These are phyloP conservation scores for Fragum whitleyi DNA, from an alignment of 2,888 invertebrate genomes.

Conservation along the genomic window DNA sequence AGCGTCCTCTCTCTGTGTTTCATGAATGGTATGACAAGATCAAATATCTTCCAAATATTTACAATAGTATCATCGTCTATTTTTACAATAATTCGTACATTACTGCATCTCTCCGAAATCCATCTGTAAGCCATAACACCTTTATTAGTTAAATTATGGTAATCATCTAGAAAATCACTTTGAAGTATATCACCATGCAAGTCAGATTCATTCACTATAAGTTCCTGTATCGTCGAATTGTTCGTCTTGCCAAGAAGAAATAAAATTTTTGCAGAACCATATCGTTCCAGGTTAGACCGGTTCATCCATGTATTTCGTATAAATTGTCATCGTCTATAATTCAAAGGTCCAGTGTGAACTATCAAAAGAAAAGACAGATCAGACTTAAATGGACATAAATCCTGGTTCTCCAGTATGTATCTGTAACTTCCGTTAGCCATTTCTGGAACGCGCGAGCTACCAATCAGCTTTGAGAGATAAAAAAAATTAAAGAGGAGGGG, in stretches of 20 bases:
- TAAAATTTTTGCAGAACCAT: background rate
- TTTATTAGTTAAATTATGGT: slow-evolving; percentile 3
- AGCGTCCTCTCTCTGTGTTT: background rate
- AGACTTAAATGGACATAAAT: background rate
- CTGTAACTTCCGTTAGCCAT: background rate
- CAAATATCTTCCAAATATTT: background rate
- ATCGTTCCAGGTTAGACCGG: background rate
- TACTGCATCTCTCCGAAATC: background rate
- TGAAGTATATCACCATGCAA: background rate
- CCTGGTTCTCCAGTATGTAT: background rate
- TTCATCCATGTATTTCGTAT: background rate
- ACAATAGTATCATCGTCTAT: background rate
- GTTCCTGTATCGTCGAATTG: background rate
- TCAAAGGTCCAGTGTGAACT: background rate
- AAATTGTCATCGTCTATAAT: background rate
- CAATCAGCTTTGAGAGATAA: background rate
- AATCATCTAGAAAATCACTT: background rate
- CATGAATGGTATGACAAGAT: background rate
- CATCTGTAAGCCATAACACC: background rate
- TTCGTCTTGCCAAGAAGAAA: background rate
- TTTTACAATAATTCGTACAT: background rate
- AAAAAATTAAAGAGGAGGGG: no score
- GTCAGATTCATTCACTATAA: background rate
- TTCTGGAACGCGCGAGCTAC: background rate
- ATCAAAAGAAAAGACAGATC: background rate